Evolutionary conservation across 1,140 invertebrate species (phyloP).

Genomic region (Dufourea novaeangliae): DNA sequence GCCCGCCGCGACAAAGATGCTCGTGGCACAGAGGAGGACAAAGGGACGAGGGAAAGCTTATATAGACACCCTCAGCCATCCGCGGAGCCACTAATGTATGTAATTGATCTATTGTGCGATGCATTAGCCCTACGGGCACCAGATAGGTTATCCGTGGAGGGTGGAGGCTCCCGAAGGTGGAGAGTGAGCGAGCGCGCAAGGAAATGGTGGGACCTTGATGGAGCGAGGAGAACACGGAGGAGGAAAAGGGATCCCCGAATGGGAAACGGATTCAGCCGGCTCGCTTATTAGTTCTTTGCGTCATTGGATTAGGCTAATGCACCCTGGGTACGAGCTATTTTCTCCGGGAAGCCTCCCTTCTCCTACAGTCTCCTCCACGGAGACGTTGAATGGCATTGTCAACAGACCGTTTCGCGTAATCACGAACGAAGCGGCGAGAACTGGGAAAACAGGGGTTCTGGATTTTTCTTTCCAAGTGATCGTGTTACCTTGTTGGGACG

Average conservation of each 20-base stretch:
- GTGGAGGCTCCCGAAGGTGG: constrained; percentile 36
- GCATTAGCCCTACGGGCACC: constrained; percentile 74
- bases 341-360: constrained; percentile 24
- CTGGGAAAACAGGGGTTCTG: neutral
- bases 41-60: constrained; percentile 47
- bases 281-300: constrained; percentile 73
- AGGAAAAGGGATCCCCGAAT: constrained; percentile 55
- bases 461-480: constrained; percentile 8
- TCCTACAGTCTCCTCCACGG: constrained; percentile 1
- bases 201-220: constrained; percentile 58
- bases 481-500: neutral
- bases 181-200: constrained; percentile 25
- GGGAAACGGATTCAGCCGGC: constrained; percentile 62
- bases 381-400: constrained; percentile 51
- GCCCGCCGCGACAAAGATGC: constrained; percentile 27
- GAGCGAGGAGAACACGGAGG: constrained; percentile 42
- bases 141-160: constrained; percentile 63
- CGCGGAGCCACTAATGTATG: constrained; percentile 74
- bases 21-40: constrained; percentile 2
- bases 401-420: constrained; percentile 45
- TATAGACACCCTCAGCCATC: constrained; percentile 63
- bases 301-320: constrained; percentile 73
- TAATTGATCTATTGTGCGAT: constrained; percentile 81
- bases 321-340: constrained; percentile 38
- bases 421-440: neutral